Base-by-base conservation (phyloP, 35 echinoderm and acorn worm genomes). In the Ptychodera flava region DNA sequence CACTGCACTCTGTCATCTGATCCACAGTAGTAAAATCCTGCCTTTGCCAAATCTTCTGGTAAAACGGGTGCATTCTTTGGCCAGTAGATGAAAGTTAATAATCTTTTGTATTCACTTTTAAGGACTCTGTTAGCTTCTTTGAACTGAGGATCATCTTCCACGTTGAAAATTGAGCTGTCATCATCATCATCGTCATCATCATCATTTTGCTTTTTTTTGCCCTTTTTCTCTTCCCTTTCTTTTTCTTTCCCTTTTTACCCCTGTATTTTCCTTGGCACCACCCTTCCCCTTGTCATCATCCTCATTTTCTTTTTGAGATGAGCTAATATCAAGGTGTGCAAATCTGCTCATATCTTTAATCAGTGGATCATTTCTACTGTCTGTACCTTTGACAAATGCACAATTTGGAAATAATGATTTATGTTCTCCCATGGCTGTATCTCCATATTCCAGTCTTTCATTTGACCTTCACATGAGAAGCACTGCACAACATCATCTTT, bases 391-490 rank as follows among this genome's bases (percentile, higher is more conserved):
- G 16, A 94, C 90, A 90, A 99, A 99, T 22, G 85, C 85, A 37
- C 96, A 99, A 2, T 82, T 87, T 76, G 93, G 92, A 86, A 94
- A 94, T 28, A 90, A 86, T 52, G 79, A 87, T 85, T 86, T 92
- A 52, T 99, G 96, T 77, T 99, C 96, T 78, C 96, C 96, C 88
- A 99, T 92, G 14, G 92, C 96, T 30, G 90, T 88, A 77, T 99
- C 96, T 29, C 96, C 92, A 89, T 64, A 91, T 78, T 90, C 90
- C 90, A 99, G 36, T 94, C 88, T 82, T 92, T 92, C 28, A 99
- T 91, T 31, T 89, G 80, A 2, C 93, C 96, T 22, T 84, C 52
- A 84, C 96, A 99, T 30, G 83, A 80, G 82, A 99, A 99, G 78
- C 96, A 99, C 77, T 99, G 53, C 0, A 99, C 96, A 35, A 36